Conservation (phyloP, 2,797 vertebrate species). For the Syngnathus rostellatus region DNA sequence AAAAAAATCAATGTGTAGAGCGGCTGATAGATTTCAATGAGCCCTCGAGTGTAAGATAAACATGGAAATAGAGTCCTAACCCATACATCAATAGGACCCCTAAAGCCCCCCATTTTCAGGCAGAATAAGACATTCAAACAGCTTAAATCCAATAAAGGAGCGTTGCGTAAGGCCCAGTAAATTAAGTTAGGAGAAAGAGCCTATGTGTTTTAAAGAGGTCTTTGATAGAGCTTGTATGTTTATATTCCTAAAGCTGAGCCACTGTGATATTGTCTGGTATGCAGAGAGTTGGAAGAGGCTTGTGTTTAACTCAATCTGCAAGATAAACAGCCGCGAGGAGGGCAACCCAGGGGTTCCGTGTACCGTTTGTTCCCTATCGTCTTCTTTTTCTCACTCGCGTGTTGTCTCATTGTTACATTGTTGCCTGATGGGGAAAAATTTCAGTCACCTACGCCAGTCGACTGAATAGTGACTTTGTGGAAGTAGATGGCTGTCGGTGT, state of each 20-base stretch:
- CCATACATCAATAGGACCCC: slow-evolving; percentile 37
- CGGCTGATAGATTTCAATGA: background rate
- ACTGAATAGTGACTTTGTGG: slow-evolving; percentile 30
- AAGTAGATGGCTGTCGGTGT: slow-evolving; percentile 30
- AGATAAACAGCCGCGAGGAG: slow-evolving; percentile 58
- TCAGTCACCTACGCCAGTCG: background rate
- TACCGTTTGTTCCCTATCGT: slow-evolving; percentile 29
- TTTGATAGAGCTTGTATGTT: slow-evolving; percentile 61
- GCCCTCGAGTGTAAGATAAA: slow-evolving; percentile 35
- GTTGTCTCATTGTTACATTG: slow-evolving; percentile 9
- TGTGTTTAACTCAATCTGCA: slow-evolving; percentile 65
- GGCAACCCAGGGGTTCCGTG: slow-evolving; percentile 42
- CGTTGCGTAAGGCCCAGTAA: slow-evolving; percentile 44
- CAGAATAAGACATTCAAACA: slow-evolving; percentile 50
- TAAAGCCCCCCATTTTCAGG: slow-evolving; percentile 31
- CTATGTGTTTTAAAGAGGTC: slow-evolving; percentile 54
- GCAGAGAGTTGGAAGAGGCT: slow-evolving; percentile 62
- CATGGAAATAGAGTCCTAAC: slow-evolving; percentile 37
- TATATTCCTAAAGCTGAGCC: slow-evolving; percentile 56
- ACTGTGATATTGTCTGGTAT: slow-evolving; percentile 70
- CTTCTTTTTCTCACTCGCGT: slow-evolving; percentile 10
- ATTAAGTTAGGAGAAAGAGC: slow-evolving; percentile 60
- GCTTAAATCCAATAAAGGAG: slow-evolving; percentile 53
- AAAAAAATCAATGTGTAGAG: background rate
- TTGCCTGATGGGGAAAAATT: background rate